Percentiles rank a stretch among this genome's conserved stretches.
These are phyloP conservation scores for Sternarchorhynchus goeldii DNA, from an alignment of 2,797 vertebrate species.

Conservation along the genomic window DNA sequence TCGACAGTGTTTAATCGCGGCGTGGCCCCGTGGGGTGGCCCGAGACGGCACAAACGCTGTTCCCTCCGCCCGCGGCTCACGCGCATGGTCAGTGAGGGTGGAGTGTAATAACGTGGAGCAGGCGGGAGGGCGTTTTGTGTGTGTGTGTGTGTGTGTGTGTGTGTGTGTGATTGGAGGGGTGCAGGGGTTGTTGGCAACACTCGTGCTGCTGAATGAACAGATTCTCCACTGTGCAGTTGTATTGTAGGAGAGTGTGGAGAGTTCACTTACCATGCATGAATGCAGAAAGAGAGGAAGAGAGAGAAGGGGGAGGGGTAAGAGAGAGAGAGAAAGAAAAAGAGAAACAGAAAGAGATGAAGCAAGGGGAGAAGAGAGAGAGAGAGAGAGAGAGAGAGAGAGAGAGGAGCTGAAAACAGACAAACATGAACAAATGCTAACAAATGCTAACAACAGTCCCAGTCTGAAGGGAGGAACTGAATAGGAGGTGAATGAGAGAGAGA, in stretches of 20 bases:
- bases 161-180: constrained; percentile 11
- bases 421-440: neutral
- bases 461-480: neutral
- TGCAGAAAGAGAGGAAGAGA: constrained; percentile 32
- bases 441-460: no score
- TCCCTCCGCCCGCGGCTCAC: neutral
- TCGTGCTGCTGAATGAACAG: constrained; percentile 35
- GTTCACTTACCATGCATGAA: constrained; percentile 41
- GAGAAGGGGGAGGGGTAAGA: neutral
- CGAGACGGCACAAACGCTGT: neutral
- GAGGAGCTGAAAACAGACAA: neutral
- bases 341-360: constrained; percentile 20
- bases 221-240: constrained; percentile 27
- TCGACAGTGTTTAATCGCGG: neutral
- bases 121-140: neutral
- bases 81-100: neutral
- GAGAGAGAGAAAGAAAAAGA: neutral
- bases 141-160: no score
- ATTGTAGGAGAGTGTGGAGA: constrained; percentile 9
- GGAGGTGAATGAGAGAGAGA: neutral
- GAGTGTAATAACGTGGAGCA: neutral
- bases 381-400: constrained; percentile 31
- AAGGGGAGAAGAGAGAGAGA: constrained; percentile 26
- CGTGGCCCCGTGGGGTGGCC: no score
- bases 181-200: neutral